Evolutionary conservation across 1,140 invertebrate species (phyloP).

Genomic region (Drosophila rufa): DNA sequence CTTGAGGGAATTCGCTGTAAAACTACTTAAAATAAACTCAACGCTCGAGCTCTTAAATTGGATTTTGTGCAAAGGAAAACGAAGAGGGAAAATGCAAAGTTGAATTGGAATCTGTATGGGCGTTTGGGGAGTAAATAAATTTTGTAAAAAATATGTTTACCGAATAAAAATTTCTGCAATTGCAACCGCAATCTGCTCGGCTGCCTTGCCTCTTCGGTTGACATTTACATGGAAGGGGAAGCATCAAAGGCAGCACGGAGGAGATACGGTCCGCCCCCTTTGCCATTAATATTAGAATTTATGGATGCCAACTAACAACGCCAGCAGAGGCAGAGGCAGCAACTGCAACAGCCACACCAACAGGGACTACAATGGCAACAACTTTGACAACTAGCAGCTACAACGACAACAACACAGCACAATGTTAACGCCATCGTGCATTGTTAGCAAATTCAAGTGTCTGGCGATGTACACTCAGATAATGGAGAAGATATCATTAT

Average conservation of each 20-base stretch:
- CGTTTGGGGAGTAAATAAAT: conserved; percentile 60
- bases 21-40: conserved; percentile 82
- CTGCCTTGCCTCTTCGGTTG: conserved; percentile 37
- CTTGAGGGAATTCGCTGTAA: conserved; percentile 63
- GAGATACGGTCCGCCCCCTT: conserved; percentile 37
- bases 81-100: conserved; percentile 25
- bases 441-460: conserved; percentile 79
- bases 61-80: conserved; percentile 46
- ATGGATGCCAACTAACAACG: conserved; percentile 77
- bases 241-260: conserved; percentile 67
- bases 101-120: conserved; percentile 37
- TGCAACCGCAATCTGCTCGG: conserved; percentile 62
- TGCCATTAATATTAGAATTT: conserved; percentile 80
- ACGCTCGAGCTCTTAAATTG: conserved; percentile 63
- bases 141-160: conserved; percentile 74
- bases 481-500: neutral
- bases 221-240: conserved; percentile 80
- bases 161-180: conserved; percentile 60
- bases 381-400: conserved; percentile 50
- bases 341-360: conserved; percentile 3
- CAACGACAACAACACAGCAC: conserved; percentile 61
- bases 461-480: conserved; percentile 36
- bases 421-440: conserved; percentile 78
- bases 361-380: conserved; percentile 59
- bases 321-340: conserved; percentile 21